A percentile compares a stretch with the other conserved stretches of the same genome.
phyloP scores from a whole-genome alignment of 2,888 invertebrate genomes.

The Conops quadrifasciatus region DNA sequence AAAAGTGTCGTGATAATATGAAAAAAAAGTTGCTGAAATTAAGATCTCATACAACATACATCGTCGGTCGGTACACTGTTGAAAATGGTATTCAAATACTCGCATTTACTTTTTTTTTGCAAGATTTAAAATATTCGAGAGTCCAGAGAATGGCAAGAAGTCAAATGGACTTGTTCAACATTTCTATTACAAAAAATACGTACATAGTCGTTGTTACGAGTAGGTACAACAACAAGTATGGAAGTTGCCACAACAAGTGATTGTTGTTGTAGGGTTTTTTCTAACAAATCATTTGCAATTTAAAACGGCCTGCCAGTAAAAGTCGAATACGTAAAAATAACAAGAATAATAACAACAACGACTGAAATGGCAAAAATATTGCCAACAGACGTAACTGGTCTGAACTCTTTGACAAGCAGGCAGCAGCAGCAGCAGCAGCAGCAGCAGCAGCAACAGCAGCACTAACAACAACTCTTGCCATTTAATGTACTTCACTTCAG shows the following conservation, averaged over 20 bases:
- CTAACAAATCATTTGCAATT: slow-evolving; percentile 45
- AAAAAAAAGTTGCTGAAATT: background rate
- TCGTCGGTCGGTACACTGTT: too few species aligned
- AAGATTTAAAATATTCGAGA: background rate
- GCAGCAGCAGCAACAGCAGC: too few species aligned
- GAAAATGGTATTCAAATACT: background rate
- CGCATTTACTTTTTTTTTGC: background rate
- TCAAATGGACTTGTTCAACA: slow-evolving; percentile 15
- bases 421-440: too few species aligned
- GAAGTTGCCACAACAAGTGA: background rate
- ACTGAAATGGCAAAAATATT: background rate
- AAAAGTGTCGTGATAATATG: background rate
- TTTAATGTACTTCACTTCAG: background rate
- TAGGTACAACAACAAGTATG: background rate
- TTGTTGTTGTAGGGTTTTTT: slow-evolving; percentile 31
- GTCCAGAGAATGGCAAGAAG: too few species aligned
- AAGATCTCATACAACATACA: background rate
- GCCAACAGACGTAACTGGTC: too few species aligned
- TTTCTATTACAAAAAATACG: slow-evolving; percentile 26
- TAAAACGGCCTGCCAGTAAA: slow-evolving; percentile 34
- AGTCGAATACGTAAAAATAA: background rate
- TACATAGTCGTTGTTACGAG: background rate
- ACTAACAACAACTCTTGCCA: background rate
- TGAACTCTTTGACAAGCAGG: too few species aligned
- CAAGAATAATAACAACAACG: background rate